These are phyloP conservation scores for Nemoura dubitans DNA, from an alignment of 2,888 invertebrate genomes.

Conservation along the genomic window DNA sequence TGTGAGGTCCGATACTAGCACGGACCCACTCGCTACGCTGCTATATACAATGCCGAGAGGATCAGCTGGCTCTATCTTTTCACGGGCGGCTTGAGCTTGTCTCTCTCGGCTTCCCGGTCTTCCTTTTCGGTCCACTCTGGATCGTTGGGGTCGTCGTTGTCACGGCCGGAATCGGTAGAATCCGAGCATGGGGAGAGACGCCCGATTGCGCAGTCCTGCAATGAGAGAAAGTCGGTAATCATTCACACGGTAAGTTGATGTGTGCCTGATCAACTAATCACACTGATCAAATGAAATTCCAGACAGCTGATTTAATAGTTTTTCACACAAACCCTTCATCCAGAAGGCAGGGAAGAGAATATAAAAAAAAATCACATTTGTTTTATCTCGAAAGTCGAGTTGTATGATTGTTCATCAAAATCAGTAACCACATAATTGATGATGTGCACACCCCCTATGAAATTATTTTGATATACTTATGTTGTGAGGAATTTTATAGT, in stretches of 20 bases:
- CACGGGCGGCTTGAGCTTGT: constrained; percentile 43
- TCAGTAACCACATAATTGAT: no score
- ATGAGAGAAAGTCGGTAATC: background rate
- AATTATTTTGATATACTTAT: no score
- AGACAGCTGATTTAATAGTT: no score
- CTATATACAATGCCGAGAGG: background rate
- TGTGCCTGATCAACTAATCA: no score
- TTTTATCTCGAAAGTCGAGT: no score
- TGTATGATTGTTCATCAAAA: no score
- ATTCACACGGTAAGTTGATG: background rate
- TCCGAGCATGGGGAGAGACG: constrained; percentile 62
- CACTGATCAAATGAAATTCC: no score
- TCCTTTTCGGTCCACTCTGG: constrained; percentile 77
- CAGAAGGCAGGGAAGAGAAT: no score
- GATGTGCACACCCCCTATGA: no score
- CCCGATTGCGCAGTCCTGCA: constrained; percentile 59
- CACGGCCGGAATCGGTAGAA: constrained; percentile 67
- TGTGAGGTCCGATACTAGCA: background rate
- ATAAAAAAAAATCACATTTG: no score
- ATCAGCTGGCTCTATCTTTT: constrained; percentile 43
- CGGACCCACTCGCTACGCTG: background rate
- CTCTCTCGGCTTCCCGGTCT: constrained; percentile 57
- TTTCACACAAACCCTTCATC: no score
- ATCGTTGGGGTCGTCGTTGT: constrained; percentile 84
- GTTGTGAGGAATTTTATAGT: no score